phyloP scores from a whole-genome alignment of 2,797 vertebrate species.

The Sebastolobus alascanus region DNA sequence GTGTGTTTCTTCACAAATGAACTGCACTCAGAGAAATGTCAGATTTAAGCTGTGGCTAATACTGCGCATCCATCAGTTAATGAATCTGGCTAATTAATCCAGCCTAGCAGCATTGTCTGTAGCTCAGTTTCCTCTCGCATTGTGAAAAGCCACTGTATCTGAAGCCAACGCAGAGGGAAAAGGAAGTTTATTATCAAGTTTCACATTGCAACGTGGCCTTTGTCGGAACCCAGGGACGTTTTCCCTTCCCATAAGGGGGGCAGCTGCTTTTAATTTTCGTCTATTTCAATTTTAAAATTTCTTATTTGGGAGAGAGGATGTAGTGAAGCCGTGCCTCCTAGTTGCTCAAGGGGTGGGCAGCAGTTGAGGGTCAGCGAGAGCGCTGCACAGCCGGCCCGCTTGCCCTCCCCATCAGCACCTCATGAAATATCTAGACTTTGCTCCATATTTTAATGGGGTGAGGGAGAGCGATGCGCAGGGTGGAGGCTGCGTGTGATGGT shows the following conservation, averaged over 20 bases:
- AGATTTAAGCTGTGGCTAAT: slow-evolving; percentile 82
- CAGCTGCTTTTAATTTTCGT: slow-evolving; percentile 18
- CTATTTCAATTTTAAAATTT: neutral
- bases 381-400: slow-evolving; percentile 49
- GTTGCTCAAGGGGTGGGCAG: slow-evolving; percentile 61
- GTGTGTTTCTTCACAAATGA: slow-evolving; percentile 60
- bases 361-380: slow-evolving; percentile 69
- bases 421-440: slow-evolving; percentile 81
- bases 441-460: slow-evolving; percentile 82
- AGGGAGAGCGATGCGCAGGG: slow-evolving; percentile 64
- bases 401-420: slow-evolving; percentile 78
- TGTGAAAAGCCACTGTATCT: slow-evolving; percentile 57
- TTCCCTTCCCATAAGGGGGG: slow-evolving; percentile 27
- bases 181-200: slow-evolving; percentile 65
- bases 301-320: slow-evolving; percentile 50
- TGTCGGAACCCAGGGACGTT: slow-evolving; percentile 30
- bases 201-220: slow-evolving; percentile 51
- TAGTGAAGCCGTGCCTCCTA: slow-evolving; percentile 39
- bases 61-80: slow-evolving; percentile 80
- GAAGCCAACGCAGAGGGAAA: slow-evolving; percentile 42
- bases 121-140: slow-evolving; percentile 49
- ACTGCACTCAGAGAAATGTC: slow-evolving; percentile 74
- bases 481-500: slow-evolving; percentile 63
- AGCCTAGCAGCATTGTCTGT: slow-evolving; percentile 69
- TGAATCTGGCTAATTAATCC: slow-evolving; percentile 84